These are phyloP conservation scores for Climacteris rufus DNA, from an alignment of 2,113 vertebrate genomes.

Conservation along the genomic window DNA sequence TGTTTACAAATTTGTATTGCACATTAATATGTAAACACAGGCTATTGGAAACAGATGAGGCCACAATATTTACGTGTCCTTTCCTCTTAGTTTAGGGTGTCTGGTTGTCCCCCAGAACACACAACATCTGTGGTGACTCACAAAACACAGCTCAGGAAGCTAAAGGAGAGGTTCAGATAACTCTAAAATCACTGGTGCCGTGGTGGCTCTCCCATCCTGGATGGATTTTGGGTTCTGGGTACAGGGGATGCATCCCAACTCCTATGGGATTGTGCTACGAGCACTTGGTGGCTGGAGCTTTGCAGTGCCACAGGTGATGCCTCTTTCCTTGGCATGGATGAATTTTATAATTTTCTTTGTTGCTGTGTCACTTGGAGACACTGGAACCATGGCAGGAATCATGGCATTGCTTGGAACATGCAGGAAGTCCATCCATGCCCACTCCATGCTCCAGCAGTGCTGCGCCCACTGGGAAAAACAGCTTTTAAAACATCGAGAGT, in stretches of 20 bases:
- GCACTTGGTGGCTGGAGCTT: fast-evolving
- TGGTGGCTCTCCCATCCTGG: neutral
- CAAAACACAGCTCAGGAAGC: neutral
- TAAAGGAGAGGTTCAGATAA: neutral
- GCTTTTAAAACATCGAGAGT: fast-evolving
- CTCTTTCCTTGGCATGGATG: fast-evolving
- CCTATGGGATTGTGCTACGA: fast-evolving
- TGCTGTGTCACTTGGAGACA: neutral
- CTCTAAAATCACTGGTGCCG: fast-evolving
- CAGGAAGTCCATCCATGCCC: fast-evolving
- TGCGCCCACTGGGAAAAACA: neutral
- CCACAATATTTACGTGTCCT: neutral
- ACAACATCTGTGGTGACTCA: neutral
- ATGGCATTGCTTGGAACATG: fast-evolving
- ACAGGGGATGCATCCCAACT: fast-evolving
- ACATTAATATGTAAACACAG: conserved; percentile 72
- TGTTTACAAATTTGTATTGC: conserved; percentile 79
- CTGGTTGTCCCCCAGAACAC: conserved; percentile 4
- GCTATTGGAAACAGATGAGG: conserved; percentile 67
- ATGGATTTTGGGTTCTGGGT: neutral
- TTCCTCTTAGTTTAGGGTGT: neutral
- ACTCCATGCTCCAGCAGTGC: fast-evolving
- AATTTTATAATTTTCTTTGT: neutral
- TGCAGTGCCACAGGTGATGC: neutral
- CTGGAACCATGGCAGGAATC: fast-evolving